phyloP scores from a whole-genome alignment of 2,797 vertebrate species.

The Amazonetta brasiliensis region DNA sequence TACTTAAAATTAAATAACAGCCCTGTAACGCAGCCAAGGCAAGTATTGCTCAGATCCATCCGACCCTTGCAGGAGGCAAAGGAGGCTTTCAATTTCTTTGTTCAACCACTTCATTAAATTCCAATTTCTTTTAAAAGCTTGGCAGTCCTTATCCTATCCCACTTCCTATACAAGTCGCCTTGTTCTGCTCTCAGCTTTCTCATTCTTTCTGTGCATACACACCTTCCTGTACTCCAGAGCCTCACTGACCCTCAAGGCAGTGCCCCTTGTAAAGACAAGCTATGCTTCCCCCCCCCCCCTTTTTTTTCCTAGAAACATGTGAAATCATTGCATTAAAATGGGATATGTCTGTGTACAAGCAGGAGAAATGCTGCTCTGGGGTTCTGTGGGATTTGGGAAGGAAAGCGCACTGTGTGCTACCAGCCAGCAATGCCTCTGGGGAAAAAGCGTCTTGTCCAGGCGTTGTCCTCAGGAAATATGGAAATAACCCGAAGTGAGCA shows the following conservation, averaged over 20 bases:
- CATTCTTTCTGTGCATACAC: background rate
- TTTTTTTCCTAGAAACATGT: background rate
- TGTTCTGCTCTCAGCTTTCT: background rate
- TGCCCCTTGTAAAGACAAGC: background rate
- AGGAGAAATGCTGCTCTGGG: background rate
- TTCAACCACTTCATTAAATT: constrained; percentile 68
- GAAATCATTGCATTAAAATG: background rate
- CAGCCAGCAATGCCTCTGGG: background rate
- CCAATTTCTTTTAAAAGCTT: constrained; percentile 52
- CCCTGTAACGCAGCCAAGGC: constrained; percentile 33
- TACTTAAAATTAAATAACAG: constrained; percentile 66
- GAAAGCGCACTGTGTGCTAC: rapidly evolving
- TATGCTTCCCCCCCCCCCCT: too few relatives aligned
- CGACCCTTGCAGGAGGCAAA: constrained; percentile 39
- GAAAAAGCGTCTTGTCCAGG: background rate
- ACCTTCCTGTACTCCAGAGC: background rate
- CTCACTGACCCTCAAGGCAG: background rate
- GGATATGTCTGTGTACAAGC: background rate
- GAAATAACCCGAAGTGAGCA: background rate
- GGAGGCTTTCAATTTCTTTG: constrained; percentile 60
- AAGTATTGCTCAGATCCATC: constrained; percentile 19
- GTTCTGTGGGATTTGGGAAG: background rate
- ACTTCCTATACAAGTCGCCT: background rate
- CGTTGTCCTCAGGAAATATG: background rate
- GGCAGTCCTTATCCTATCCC: constrained; percentile 45